Evolutionary conservation across 1,140 invertebrate species (phyloP).

Genomic region (Eubasilissa regina): DNA sequence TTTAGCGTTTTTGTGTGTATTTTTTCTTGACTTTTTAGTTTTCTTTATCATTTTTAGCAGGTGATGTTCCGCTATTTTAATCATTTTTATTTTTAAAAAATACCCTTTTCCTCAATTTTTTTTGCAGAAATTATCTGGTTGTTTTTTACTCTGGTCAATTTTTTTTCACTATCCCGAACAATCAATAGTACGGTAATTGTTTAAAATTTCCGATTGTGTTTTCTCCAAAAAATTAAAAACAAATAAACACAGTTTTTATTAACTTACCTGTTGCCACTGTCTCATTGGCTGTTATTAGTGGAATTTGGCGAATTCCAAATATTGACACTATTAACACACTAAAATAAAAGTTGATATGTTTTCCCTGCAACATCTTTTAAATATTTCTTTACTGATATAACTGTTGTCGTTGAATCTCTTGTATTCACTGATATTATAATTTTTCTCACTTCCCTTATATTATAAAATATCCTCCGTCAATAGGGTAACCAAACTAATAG

Average conservation of each 20-base stretch:
- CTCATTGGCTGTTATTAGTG: slow-evolving; percentile 28
- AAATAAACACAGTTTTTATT: too few relatives aligned
- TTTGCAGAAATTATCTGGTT: background rate
- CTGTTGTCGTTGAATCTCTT: background rate
- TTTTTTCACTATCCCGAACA: too few relatives aligned
- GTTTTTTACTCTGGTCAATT: too few relatives aligned
- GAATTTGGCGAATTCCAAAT: slow-evolving; percentile 25
- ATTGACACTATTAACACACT: slow-evolving; percentile 23
- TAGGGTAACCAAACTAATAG: background rate
- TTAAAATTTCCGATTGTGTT: too few relatives aligned
- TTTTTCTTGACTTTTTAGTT: too few relatives aligned
- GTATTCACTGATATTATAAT: background rate
- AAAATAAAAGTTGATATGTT: slow-evolving; percentile 8
- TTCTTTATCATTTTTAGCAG: too few relatives aligned
- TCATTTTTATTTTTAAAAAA: too few relatives aligned
- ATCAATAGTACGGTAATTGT: too few relatives aligned
- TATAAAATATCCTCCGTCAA: background rate
- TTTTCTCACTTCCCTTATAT: slow-evolving; percentile 1
- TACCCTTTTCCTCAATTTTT: background rate
- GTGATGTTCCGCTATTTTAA: too few relatives aligned
- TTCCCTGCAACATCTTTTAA: slow-evolving; percentile 4
- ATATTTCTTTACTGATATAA: background rate
- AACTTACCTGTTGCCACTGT: slow-evolving; percentile 23
- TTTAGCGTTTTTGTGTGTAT: background rate
- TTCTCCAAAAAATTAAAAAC: too few relatives aligned